Percentiles rank a stretch among this genome's conserved stretches.
These are phyloP conservation scores for Colaptes auratus DNA, from an alignment of 2,113 vertebrate species.

Conservation along the genomic window DNA sequence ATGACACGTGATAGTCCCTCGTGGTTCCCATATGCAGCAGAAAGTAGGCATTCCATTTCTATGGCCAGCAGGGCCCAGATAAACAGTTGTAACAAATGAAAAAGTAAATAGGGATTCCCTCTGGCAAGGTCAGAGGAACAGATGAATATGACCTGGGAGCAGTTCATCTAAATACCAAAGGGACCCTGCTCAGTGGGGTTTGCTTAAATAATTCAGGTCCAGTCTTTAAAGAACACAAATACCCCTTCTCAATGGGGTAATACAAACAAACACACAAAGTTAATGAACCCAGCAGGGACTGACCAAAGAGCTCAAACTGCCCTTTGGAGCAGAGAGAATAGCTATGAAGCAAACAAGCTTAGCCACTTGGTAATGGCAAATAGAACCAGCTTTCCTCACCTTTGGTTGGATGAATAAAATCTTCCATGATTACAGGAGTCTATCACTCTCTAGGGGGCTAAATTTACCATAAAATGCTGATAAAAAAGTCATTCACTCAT, in stretches of 20 bases:
- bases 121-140: not conserved
- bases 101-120: conserved; percentile 27
- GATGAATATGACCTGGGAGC: not conserved
- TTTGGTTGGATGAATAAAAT: not conserved
- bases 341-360: not conserved
- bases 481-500: not conserved
- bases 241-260: conserved; percentile 34
- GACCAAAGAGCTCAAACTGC: conserved; percentile 42
- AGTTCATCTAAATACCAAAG: conserved; percentile 43
- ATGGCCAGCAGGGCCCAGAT: not conserved
- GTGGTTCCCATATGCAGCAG: not conserved
- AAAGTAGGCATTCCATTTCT: not conserved
- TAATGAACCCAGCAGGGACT: conserved; percentile 54
- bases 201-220: conserved; percentile 37
- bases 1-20: not conserved
- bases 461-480: not conserved
- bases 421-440: not conserved
- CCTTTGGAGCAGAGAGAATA: not conserved
- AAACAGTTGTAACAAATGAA: not conserved
- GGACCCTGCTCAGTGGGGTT: not conserved
- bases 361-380: conserved; percentile 4
- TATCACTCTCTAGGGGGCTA: not conserved
- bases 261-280: conserved; percentile 44
- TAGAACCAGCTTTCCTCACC: not conserved
- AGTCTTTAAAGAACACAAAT: conserved; percentile 50